Evolutionary conservation across 2,113 vertebrate species (phyloP), one percentile per base, ranked within the genome.

Genomic region (Xenopus borealis): DNA sequence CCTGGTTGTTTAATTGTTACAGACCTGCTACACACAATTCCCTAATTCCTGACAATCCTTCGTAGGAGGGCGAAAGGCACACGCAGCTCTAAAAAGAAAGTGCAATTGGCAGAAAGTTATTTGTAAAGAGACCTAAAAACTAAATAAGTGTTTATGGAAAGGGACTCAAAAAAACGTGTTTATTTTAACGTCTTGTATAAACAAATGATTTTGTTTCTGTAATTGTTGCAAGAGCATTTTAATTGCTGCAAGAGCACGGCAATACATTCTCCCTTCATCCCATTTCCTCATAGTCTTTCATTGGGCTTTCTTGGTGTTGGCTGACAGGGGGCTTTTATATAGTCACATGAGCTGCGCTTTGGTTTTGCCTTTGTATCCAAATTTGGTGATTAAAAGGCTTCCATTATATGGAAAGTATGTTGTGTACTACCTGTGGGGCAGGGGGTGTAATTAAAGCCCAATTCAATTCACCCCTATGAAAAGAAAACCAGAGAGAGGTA

Each of bases 111-210:
- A 45, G 47, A 62, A 23, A 19, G 18, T 53, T 62, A 58, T 40
- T 69, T 63, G 57, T 40, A 44, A 45, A 12, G 66, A 40, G 17
- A 45, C 45, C 46, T 33, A 69, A 69, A 74, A 20, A 16, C 47
- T 11, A 44, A 30, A 53, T 33, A 19, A 63, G 65, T 62, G 66
- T 76, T 76, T 69, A 69, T 69, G 73, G 73, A 76, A 76, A 76
- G 52, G 12, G 17, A 69, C 23, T 53, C 27, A 40, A n/a, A 50
- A 61, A 69, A 52, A 63, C 66, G 40, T 69, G 73, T 69, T 76
- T 76, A 76, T 76, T 69, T 68, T 44, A 17, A 62, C 58, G 62
- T 52, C 23, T 63, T 27, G 10, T 27, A 10, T 55, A 52, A 62
- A 55, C 66, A 50, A 4, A 45, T 17, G 23, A 33, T 16, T 40